phyloP scores from a whole-genome alignment of 2,113 vertebrate genomes.

The Pachyramphus minor region DNA sequence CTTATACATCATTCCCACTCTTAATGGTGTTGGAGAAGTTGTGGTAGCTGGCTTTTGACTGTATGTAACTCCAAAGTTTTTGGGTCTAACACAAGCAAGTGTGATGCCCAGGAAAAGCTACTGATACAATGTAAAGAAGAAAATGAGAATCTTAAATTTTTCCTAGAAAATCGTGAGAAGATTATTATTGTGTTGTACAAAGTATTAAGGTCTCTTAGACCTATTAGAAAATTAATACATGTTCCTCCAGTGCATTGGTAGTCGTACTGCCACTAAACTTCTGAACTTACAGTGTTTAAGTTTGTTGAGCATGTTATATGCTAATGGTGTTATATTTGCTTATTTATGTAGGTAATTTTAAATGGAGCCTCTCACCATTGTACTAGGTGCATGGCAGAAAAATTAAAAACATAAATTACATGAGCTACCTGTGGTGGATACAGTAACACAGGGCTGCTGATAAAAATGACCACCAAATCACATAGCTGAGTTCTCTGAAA shows the following conservation, averaged over 20 bases:
- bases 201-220: neutral
- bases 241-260: neutral
- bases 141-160: slow-evolving; percentile 9
- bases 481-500: neutral
- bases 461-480: neutral
- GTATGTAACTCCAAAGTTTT: neutral
- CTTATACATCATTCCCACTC: neutral
- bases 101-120: neutral
- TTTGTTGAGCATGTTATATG: neutral
- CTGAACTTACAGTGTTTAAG: neutral
- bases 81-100: neutral
- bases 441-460: neutral
- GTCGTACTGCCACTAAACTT: neutral
- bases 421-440: neutral
- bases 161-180: neutral
- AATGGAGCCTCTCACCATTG: neutral
- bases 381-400: slow-evolving; percentile 14
- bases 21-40: neutral
- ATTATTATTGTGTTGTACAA: neutral
- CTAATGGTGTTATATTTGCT: slow-evolving; percentile 9
- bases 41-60: neutral
- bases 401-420: slow-evolving; percentile 28
- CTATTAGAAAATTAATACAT: neutral
- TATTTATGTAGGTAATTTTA: slow-evolving; percentile 41
- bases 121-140: neutral